Evolutionary conservation across 2,888 invertebrate species (phyloP).

Genomic region (Caenorhabditis sinica): DNA sequence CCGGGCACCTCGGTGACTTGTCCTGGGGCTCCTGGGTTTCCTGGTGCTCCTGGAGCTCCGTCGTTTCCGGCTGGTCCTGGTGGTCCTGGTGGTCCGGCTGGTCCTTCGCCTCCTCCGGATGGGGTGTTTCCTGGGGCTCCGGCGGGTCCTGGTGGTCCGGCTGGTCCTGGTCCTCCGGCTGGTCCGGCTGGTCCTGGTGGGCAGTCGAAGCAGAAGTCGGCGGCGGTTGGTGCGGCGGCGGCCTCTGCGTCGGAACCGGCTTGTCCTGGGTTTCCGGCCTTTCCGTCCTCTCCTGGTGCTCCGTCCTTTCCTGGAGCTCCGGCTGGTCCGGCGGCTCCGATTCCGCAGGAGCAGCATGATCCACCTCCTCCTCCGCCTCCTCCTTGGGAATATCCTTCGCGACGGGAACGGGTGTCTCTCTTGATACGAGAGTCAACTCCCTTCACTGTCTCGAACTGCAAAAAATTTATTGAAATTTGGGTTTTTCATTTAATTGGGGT

Average conservation of each 20-base stretch:
- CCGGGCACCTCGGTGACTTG: conserved; percentile 73
- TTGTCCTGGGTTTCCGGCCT: conserved; percentile 76
- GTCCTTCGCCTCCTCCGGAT: conserved; percentile 83
- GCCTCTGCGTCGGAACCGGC: conserved; percentile 71
- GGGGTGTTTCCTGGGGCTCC: conserved; percentile 86
- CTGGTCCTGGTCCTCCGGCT: conserved; percentile 76
- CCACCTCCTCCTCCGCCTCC: conserved; percentile 70
- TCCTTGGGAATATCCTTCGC: conserved; percentile 60
- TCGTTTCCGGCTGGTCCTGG: conserved; percentile 76
- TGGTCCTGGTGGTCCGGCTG: conserved; percentile 76
- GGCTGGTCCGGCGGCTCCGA: conserved; percentile 77
- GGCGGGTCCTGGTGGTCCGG: conserved; percentile 76
- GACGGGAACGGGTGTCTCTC: conserved; percentile 66
- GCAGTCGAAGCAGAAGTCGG: conserved; percentile 78
- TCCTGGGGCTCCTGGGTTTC: conserved; percentile 76
- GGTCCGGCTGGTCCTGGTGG: conserved; percentile 77
- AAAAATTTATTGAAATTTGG: conserved; percentile 9
- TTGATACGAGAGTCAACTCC: conserved; percentile 71
- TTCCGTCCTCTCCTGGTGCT: conserved; percentile 76
- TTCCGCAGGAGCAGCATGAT: conserved; percentile 75
- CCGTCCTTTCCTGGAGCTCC: conserved; percentile 75
- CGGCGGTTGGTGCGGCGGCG: conserved; percentile 66
- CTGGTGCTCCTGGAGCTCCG: conserved; percentile 73
- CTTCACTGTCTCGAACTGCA: conserved; percentile 71
- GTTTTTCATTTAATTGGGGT: not conserved